Conservation (phyloP, 1,140 invertebrate genomes). For the Mya arenaria region DNA sequence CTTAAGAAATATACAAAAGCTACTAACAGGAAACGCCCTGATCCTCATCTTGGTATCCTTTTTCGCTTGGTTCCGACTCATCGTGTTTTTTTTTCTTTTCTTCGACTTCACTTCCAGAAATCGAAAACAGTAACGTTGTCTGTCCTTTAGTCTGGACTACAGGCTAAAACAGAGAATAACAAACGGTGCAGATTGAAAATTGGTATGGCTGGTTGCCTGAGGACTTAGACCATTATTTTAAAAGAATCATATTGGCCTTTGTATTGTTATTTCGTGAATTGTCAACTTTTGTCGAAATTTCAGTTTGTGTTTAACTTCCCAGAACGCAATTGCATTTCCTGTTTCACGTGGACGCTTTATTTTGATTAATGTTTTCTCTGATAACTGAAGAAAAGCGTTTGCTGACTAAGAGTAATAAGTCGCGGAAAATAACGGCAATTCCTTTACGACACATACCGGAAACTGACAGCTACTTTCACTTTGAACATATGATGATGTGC, state of each 20-base stretch:
- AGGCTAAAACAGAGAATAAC: neutral
- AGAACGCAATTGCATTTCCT: slow-evolving; percentile 12
- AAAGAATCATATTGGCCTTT: neutral
- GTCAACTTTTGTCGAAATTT: slow-evolving; percentile 35
- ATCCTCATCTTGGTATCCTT: slow-evolving; percentile 95
- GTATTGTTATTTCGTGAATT: slow-evolving; percentile 15
- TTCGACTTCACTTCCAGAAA: neutral
- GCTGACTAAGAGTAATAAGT: neutral
- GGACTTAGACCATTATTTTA: neutral
- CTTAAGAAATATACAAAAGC: neutral
- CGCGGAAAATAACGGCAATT: neutral
- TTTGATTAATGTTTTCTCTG: neutral
- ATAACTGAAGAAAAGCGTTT: neutral
- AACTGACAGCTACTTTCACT: neutral
- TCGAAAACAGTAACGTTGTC: neutral
- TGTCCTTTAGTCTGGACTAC: neutral
- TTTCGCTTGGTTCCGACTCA: slow-evolving; percentile 66
- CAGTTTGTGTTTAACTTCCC: slow-evolving; percentile 41
- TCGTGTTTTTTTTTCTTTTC: slow-evolving; percentile 31
- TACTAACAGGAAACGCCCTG: slow-evolving; percentile 96
- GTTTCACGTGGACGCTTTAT: neutral
- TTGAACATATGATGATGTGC: neutral
- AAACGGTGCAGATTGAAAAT: neutral
- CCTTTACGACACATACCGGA: neutral
- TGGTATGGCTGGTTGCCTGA: neutral